phyloP scores from a whole-genome alignment of 2,113 vertebrate genomes.

The Pelmatolapia mariae region DNA sequence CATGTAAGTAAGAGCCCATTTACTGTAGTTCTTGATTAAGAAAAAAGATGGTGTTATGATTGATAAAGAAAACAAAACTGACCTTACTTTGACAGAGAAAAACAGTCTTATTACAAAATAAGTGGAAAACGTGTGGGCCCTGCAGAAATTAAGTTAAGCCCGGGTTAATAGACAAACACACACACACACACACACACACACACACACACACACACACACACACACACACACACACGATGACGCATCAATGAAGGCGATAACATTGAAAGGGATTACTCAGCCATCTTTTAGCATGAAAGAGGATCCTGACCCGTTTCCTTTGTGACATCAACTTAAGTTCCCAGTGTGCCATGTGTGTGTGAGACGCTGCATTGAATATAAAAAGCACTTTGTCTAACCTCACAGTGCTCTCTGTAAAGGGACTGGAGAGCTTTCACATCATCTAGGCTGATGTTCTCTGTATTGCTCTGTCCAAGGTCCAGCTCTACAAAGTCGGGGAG shows the following conservation, averaged over 20 bases:
- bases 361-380: background rate
- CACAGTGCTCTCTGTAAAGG: slow-evolving; percentile 91
- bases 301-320: background rate
- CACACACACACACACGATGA: background rate
- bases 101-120: background rate
- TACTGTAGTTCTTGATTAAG: background rate
- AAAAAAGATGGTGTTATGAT: background rate
- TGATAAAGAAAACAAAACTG: background rate
- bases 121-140: background rate
- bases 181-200: background rate
- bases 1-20: background rate
- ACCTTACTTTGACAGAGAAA: background rate
- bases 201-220: background rate
- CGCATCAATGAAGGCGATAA: background rate
- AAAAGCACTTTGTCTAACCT: slow-evolving; percentile 73
- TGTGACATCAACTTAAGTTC: background rate
- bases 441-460: slow-evolving; percentile 76
- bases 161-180: background rate
- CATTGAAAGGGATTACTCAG: background rate
- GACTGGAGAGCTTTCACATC: slow-evolving; percentile 89
- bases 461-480: slow-evolving; percentile 76
- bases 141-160: background rate
- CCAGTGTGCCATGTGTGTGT: background rate
- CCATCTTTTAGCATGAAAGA: background rate
- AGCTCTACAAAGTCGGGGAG: slow-evolving; percentile 90